Conservation (phyloP, 2,797 vertebrate genomes). For the Tragelaphus oryx region DNA sequence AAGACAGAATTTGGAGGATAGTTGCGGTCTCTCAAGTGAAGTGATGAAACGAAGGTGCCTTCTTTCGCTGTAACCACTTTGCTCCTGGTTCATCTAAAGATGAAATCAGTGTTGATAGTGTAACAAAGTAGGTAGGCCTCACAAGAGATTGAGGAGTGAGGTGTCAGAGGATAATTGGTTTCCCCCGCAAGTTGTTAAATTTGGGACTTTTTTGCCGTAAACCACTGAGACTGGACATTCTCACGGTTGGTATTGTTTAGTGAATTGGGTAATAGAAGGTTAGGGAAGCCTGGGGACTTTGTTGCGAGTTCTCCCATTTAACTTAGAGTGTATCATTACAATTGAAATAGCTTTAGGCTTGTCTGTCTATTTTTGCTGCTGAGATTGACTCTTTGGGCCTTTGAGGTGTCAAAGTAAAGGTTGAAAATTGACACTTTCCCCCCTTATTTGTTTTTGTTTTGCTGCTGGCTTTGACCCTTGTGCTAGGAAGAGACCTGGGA, state of each 20-base stretch:
- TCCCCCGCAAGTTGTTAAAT: not conserved
- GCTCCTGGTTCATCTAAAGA: not conserved
- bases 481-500: constrained; percentile 67
- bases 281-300: not conserved
- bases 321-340: not conserved
- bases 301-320: not conserved
- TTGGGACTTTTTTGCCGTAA: not conserved
- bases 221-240: not conserved
- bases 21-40: not conserved
- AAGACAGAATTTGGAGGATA: not conserved
- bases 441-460: constrained; percentile 54
- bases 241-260: not conserved
- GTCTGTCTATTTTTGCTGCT: not conserved
- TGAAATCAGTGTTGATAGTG: not conserved
- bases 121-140: constrained; percentile 7
- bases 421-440: constrained; percentile 36
- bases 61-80: not conserved
- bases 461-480: constrained; percentile 64
- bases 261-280: not conserved
- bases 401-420: constrained; percentile 33
- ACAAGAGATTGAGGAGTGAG: not conserved
- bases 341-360: not conserved
- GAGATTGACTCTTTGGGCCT: not conserved
- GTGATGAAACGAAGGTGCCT: not conserved
- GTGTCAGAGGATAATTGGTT: not conserved